Conservation (phyloP, 2,797 vertebrate species). For the Coluber constrictor region DNA sequence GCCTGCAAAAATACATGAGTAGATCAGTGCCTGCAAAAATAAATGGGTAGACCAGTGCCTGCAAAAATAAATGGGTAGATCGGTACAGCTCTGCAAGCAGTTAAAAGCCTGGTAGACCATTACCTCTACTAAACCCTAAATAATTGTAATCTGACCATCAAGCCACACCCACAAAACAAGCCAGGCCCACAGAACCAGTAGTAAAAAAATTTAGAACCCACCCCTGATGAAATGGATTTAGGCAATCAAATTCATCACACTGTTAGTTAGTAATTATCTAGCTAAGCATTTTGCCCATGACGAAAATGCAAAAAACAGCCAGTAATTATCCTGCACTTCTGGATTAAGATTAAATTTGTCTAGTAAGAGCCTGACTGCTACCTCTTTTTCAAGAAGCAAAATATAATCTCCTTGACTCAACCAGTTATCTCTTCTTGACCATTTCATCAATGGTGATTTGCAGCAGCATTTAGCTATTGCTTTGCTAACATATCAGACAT, state of each 20-base stretch:
- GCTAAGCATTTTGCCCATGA: background rate
- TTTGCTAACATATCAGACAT: background rate
- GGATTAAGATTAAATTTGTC: background rate
- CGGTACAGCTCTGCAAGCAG: too few relatives aligned
- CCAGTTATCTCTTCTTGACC: background rate
- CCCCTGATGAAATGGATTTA: background rate
- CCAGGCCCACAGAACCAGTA: too few relatives aligned
- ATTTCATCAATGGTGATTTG: background rate
- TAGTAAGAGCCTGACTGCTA: background rate
- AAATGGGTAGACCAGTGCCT: too few relatives aligned
- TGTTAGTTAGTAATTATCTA: background rate
- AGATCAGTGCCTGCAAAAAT: too few relatives aligned
- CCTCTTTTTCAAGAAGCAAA: background rate
- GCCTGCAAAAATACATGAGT: too few relatives aligned
- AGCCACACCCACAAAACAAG: too few relatives aligned
- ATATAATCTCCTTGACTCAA: background rate
- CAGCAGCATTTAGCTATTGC: background rate
- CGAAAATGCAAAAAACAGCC: background rate
- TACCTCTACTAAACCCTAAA: too few relatives aligned
- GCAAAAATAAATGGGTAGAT: too few relatives aligned
- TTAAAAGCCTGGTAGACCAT: too few relatives aligned
- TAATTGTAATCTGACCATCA: too few relatives aligned
- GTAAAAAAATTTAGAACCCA: too few relatives aligned
- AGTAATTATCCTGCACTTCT: background rate
- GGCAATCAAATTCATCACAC: background rate